A percentile compares a stretch with the other conserved stretches of the same genome.
These are phyloP conservation scores for Unio pictorum DNA, from an alignment of 2,888 invertebrate genomes.

Conservation along the genomic window DNA sequence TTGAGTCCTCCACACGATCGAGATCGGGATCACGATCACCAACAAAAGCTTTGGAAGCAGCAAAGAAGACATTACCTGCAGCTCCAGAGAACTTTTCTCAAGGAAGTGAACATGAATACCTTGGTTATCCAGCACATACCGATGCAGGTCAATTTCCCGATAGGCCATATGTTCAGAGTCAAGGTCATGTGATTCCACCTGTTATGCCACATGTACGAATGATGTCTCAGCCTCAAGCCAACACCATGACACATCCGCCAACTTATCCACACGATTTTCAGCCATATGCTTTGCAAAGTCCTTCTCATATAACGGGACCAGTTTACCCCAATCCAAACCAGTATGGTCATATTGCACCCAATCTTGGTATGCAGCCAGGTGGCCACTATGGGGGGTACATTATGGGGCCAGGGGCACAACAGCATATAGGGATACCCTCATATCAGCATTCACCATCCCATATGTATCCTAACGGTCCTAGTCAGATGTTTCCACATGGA, in stretches of 20 bases:
- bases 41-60: conserved; percentile 16
- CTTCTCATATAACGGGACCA: conserved; percentile 18
- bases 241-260: too few relatives aligned
- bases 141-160: background rate
- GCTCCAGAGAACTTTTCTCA: conserved; percentile 5
- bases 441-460: conserved; percentile 20
- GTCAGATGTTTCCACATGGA: conserved; percentile 5
- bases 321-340: conserved; percentile 36
- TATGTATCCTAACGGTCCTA: conserved; percentile 10
- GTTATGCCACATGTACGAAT: too few relatives aligned
- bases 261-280: too few relatives aligned
- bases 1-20: background rate
- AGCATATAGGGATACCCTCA: conserved; percentile 28
- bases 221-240: too few relatives aligned
- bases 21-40: conserved; percentile 32
- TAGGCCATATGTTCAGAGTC: too few relatives aligned
- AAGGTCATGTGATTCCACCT: too few relatives aligned
- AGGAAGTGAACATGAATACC: conserved; percentile 8
- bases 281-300: too few relatives aligned
- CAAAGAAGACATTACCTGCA: conserved; percentile 15
- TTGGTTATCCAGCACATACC: conserved; percentile 23
- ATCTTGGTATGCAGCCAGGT: conserved; percentile 26
- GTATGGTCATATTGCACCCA: conserved; percentile 25
- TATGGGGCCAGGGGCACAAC: conserved; percentile 24
- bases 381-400: conserved; percentile 39